A percentile compares a stretch with the other conserved stretches of the same genome.
Evolutionary conservation across 92 coral and sea anemone species (phyloP).

Genomic region (Porites cylindrica): DNA sequence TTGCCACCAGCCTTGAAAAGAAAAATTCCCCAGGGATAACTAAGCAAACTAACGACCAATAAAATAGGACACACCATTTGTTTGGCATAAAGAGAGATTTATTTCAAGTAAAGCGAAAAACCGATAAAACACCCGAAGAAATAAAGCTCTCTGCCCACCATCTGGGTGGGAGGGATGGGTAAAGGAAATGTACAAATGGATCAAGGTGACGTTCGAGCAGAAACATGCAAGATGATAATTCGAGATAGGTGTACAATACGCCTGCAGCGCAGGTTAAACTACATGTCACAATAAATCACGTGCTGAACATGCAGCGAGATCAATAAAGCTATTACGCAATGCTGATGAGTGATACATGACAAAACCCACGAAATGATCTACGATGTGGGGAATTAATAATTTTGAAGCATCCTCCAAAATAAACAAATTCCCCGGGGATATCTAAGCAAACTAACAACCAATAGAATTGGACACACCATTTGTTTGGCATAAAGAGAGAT

Average conservation of each 20-base stretch:
- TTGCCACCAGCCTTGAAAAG: conserved; percentile 38
- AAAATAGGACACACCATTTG: background rate
- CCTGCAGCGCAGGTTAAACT: no score
- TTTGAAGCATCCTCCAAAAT: no score
- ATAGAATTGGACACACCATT: background rate
- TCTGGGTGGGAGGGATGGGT: no score
- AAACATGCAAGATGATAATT: no score
- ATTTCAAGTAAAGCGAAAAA: background rate
- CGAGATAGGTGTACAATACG: no score
- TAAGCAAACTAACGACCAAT: background rate
- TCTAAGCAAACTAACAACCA: background rate
- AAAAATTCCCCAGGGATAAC: background rate
- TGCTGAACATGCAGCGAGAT: no score
- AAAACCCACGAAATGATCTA: background rate
- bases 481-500: background rate
- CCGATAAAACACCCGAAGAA: background rate
- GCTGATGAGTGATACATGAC: background rate
- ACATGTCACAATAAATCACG: no score
- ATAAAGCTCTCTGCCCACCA: conserved; percentile 5
- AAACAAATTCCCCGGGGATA: background rate
- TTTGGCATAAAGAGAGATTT: background rate
- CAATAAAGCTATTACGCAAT: no score
- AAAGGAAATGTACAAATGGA: no score
- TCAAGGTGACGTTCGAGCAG: no score
- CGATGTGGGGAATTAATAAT: background rate